A percentile compares a stretch with the other conserved stretches of the same genome.
Evolutionary conservation across 2,888 invertebrate genomes (phyloP).

Genomic region (Melanchra persicariae): DNA sequence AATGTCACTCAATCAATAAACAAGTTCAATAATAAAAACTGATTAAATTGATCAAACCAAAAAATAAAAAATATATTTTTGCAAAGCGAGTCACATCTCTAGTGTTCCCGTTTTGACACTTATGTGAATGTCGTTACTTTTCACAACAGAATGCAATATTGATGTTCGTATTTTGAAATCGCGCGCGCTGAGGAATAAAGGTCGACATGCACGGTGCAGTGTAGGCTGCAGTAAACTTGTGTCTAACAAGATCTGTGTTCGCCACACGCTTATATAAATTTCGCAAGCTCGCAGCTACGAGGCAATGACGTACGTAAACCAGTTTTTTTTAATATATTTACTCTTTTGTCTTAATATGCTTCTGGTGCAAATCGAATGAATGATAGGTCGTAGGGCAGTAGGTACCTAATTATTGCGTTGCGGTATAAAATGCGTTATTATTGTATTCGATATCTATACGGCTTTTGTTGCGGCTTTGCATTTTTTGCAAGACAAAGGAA

Average conservation of each 20-base stretch:
- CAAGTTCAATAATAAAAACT: not conserved
- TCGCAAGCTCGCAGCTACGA: conserved; percentile 60
- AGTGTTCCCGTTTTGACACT: conserved; percentile 10
- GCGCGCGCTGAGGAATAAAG: conserved; percentile 61
- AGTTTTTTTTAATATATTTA: conserved; percentile 49
- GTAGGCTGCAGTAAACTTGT: conserved; percentile 52
- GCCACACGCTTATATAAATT: conserved; percentile 70
- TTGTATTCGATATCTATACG: not conserved
- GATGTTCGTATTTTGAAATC: conserved; percentile 40
- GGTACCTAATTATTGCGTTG: conserved; percentile 10
- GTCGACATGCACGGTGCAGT: conserved; percentile 57
- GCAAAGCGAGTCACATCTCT: conserved; percentile 57
- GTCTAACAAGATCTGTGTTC: conserved; percentile 64
- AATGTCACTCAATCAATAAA: conserved; percentile 51
- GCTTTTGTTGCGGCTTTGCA: not conserved
- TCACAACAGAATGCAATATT: conserved; percentile 11
- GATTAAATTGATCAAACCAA: not conserved
- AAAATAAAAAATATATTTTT: not conserved
- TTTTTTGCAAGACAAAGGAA: not conserved
- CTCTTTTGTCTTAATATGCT: conserved; percentile 48
- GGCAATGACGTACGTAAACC: conserved; percentile 58
- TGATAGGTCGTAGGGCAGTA: conserved; percentile 27
- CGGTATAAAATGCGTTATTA: conserved; percentile 12
- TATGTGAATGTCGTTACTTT: conserved; percentile 12
- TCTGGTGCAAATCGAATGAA: conserved; percentile 30